A percentile compares a stretch with the other conserved stretches of the same genome.
phyloP scores from a whole-genome alignment of 2,113 vertebrate genomes.

The human (Homo sapiens) region DNA sequence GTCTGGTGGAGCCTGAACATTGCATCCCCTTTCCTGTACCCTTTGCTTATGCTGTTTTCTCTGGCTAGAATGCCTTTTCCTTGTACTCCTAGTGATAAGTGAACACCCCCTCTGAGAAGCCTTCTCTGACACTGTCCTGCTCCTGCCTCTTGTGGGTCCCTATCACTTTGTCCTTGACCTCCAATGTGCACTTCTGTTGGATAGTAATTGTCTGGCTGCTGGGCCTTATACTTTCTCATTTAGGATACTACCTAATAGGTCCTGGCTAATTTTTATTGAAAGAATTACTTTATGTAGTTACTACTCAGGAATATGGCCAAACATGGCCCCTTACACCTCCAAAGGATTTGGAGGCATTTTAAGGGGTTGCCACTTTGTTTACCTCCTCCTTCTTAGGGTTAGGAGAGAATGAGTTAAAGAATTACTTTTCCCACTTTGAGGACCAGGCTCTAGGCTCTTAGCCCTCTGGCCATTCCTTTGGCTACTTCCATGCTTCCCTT shows the following conservation, averaged over 20 bases:
- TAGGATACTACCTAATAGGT: background rate
- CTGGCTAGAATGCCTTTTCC: background rate
- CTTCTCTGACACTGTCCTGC: background rate
- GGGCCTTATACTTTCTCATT: background rate
- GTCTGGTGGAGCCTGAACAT: background rate
- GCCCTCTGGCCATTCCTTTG: background rate
- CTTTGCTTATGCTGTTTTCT: background rate
- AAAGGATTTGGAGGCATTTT: background rate
- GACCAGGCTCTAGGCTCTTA: background rate
- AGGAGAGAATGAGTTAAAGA: background rate
- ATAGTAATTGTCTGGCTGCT: background rate
- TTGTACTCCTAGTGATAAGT: background rate
- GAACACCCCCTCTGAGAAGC: background rate
- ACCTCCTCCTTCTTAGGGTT: background rate
- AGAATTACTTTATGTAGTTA: background rate
- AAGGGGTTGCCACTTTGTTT: background rate
- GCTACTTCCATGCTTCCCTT: background rate
- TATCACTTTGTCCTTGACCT: background rate
- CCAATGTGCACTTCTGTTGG: background rate
- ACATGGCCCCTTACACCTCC: background rate
- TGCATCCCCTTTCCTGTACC: background rate
- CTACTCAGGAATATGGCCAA: background rate
- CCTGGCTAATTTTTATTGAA: background rate
- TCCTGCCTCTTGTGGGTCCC: background rate
- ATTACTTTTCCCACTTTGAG: background rate